Evolutionary conservation across 2,113 vertebrate genomes (phyloP).

Genomic region (Zingel zingel): DNA sequence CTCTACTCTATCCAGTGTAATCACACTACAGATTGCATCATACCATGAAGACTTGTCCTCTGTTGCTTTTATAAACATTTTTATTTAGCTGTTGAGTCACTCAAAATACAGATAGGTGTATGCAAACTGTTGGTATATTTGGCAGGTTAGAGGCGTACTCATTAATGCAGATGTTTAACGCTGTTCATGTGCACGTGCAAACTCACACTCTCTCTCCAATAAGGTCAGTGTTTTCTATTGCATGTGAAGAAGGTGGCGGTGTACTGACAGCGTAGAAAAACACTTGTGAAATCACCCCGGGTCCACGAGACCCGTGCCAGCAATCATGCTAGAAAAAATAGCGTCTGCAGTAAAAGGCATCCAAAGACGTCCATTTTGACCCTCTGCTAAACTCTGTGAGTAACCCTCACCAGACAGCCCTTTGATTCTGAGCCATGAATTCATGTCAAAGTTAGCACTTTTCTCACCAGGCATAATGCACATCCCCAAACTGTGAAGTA

Average conservation of each 20-base stretch:
- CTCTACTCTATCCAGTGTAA: background rate
- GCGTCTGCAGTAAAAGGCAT: slow-evolving; percentile 31
- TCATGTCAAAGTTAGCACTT: slow-evolving; percentile 37
- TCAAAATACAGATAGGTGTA: background rate
- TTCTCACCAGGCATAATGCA: slow-evolving; percentile 2
- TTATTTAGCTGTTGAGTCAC: background rate
- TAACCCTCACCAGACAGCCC: background rate
- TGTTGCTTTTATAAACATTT: background rate
- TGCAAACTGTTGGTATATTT: background rate
- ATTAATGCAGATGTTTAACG: slow-evolving; percentile 26
- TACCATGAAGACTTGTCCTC: background rate
- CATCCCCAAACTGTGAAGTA: slow-evolving; percentile 12
- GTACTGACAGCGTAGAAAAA: slow-evolving; percentile 30
- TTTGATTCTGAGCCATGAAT: slow-evolving; percentile 27
- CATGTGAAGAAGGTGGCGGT: background rate
- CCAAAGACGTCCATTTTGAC: slow-evolving; percentile 15
- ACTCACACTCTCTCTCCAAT: background rate
- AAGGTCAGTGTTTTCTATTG: slow-evolving; percentile 21
- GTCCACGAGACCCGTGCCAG: slow-evolving; percentile 37
- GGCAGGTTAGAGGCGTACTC: background rate
- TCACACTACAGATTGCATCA: background rate
- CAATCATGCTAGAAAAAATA: slow-evolving; percentile 3
- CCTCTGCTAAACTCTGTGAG: background rate
- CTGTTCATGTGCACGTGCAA: background rate
- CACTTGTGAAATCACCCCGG: slow-evolving; percentile 34